Evolutionary conservation across 2,113 vertebrate species (phyloP).

Genomic region (Callorhinus ursinus): DNA sequence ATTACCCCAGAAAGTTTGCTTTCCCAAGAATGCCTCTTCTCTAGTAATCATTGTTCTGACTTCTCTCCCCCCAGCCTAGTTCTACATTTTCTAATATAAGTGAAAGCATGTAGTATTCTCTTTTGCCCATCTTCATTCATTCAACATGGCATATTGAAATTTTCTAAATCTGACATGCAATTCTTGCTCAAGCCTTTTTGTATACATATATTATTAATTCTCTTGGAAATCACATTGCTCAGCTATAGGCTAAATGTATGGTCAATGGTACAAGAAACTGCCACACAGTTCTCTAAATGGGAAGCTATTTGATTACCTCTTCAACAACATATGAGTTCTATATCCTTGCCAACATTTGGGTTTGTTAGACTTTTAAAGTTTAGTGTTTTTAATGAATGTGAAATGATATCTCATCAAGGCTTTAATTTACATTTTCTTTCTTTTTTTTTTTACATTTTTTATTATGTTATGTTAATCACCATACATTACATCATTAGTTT

Average conservation of each 20-base stretch:
- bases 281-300: background rate
- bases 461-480: too few species aligned
- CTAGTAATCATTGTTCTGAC: background rate
- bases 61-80: background rate
- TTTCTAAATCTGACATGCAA: background rate
- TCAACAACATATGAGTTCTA: background rate
- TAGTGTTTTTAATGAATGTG: background rate
- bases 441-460: too few species aligned
- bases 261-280: background rate
- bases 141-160: background rate
- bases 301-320: background rate
- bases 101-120: fast-evolving
- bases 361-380: background rate
- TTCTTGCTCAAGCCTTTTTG: background rate
- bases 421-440: background rate
- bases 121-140: background rate
- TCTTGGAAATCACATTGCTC: background rate
- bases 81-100: background rate
- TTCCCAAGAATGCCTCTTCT: background rate
- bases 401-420: background rate
- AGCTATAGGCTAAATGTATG: background rate
- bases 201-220: background rate
- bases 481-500: too few species aligned
- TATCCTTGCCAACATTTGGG: background rate
- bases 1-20: too few species aligned